Evolutionary conservation across 2,113 vertebrate species (phyloP).

Genomic region (Calonectris borealis): DNA sequence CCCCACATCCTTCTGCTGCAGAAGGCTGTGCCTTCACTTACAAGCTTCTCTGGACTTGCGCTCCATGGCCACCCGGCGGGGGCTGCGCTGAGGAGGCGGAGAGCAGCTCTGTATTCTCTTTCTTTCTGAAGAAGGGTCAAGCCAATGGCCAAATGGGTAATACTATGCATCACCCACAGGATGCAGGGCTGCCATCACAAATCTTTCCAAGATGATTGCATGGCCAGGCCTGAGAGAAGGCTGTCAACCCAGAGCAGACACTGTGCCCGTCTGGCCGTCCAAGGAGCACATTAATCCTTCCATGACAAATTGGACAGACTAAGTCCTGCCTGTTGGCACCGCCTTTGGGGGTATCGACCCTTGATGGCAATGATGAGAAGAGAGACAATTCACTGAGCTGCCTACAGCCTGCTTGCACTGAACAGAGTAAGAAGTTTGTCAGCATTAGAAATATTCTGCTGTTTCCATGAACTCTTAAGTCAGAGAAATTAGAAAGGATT

Average conservation of each 20-base stretch:
- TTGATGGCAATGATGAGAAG: background rate
- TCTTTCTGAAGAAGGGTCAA: background rate
- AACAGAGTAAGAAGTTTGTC: background rate
- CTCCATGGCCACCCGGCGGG: background rate
- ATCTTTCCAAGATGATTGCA: background rate
- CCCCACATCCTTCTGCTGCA: fast-evolving
- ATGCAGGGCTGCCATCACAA: background rate
- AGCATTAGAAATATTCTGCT: background rate
- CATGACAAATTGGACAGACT: background rate
- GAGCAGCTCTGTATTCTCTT: background rate
- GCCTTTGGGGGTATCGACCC: background rate
- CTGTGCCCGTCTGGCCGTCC: background rate
- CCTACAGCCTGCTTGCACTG: background rate
- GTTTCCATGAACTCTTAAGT: background rate
- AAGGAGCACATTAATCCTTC: background rate
- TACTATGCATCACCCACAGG: background rate
- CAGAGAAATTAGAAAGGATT: background rate
- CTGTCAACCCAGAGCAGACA: background rate
- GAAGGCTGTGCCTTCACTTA: background rate
- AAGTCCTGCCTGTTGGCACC: background rate
- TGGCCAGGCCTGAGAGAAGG: background rate
- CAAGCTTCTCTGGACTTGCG: background rate
- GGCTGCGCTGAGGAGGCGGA: background rate
- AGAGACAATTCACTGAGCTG: background rate
- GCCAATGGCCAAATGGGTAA: background rate